Percentiles rank a stretch among this genome's conserved stretches.
Conservation (phyloP, 2,797 vertebrate species). For the Pseudomugil gertrudae region DNA sequence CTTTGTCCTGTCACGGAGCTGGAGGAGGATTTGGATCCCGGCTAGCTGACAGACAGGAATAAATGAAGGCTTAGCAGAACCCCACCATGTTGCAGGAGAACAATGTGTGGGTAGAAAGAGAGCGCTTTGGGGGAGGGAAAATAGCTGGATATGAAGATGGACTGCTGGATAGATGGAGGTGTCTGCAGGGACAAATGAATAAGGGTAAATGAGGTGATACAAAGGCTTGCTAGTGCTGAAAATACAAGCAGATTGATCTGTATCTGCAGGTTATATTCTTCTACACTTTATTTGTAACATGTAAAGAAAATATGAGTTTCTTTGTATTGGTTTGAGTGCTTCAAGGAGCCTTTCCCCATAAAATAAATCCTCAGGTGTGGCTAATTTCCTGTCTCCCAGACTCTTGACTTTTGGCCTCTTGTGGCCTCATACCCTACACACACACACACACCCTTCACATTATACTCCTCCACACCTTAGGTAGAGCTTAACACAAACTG, state of each 20-base stretch:
- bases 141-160: conserved; percentile 29
- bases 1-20: conserved; percentile 67
- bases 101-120: conserved; percentile 9
- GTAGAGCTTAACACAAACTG: conserved; percentile 54
- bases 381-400: conserved; percentile 71
- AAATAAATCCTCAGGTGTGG: conserved; percentile 73
- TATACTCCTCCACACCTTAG: conserved; percentile 28
- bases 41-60: conserved; percentile 59
- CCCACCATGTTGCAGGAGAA: conserved; percentile 12
- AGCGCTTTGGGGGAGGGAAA: conserved; percentile 22
- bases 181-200: conserved; percentile 8
- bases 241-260: not conserved
- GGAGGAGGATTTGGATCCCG: conserved; percentile 46
- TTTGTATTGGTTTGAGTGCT: conserved; percentile 12
- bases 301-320: not conserved
- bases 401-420: conserved; percentile 59
- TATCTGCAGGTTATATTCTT: not conserved
- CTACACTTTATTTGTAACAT: not conserved
- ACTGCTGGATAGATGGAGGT: conserved; percentile 15
- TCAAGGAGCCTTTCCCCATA: conserved; percentile 29
- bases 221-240: conserved; percentile 3
- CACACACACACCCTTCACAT: conserved; percentile 18
- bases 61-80: conserved; percentile 49
- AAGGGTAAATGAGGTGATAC: conserved; percentile 6
- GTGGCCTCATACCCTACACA: conserved; percentile 34